Percentiles rank a stretch among this genome's conserved stretches.
Conservation (phyloP, 2,888 invertebrate species). For the Troglohyphantes excavatus region DNA sequence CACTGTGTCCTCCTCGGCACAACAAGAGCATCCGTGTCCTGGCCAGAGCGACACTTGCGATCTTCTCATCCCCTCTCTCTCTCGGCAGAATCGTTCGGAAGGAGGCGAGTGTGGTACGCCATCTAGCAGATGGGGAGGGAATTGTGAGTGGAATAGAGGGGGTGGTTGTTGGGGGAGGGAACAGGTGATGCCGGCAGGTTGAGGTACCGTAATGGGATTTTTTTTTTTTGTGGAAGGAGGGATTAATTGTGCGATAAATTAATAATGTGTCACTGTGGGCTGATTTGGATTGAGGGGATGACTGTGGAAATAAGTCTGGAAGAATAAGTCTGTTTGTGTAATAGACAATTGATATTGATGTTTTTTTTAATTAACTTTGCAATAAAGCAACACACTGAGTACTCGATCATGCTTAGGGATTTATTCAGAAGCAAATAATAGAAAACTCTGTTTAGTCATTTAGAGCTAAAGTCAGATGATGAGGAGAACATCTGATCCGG, state of each 20-base stretch:
- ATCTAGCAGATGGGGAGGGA: conserved; percentile 33
- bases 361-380: too few species aligned
- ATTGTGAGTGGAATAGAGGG: conserved; percentile 11
- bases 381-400: too few species aligned
- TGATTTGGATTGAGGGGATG: too few species aligned
- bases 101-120: conserved; percentile 34
- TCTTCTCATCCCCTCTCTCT: conserved; percentile 12
- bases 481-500: too few species aligned
- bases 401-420: too few species aligned
- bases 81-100: not conserved
- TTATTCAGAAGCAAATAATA: too few species aligned
- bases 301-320: too few species aligned
- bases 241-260: not conserved
- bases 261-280: not conserved
- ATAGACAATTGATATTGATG: too few species aligned
- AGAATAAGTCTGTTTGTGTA: too few species aligned
- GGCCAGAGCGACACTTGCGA: conserved; percentile 21
- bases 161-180: conserved; percentile 1
- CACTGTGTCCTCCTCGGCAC: not conserved
- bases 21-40: not conserved
- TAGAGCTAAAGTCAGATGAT: too few species aligned
- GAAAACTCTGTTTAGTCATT: too few species aligned
- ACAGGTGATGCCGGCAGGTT: not conserved
- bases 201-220: not conserved
- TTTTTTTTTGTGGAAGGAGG: too few species aligned